Percentiles rank a stretch among this genome's conserved stretches.
Conservation (phyloP, 2,797 vertebrate genomes). For the Harpagifer antarcticus region DNA sequence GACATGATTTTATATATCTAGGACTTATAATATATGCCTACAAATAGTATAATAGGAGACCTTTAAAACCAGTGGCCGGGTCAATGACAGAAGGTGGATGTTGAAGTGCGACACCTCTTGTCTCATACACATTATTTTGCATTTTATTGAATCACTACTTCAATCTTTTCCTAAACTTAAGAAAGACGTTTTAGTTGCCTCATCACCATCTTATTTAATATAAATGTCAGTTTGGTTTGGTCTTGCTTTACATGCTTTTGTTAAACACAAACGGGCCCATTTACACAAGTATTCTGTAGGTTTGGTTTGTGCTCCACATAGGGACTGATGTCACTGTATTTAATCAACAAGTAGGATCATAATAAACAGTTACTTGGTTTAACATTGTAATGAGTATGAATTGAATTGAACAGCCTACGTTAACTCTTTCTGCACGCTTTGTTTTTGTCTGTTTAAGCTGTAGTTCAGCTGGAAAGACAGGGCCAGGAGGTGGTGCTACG, state of each 20-base stretch:
- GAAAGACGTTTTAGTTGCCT: neutral
- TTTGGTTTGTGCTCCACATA: neutral
- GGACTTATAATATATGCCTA: too few relatives aligned
- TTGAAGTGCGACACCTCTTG: neutral
- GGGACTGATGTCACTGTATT: neutral
- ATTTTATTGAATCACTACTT: neutral
- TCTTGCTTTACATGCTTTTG: neutral
- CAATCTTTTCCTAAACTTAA: neutral
- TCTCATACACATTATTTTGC: neutral
- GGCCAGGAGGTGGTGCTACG: constrained; percentile 82
- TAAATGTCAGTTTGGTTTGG: neutral
- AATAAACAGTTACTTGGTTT: neutral
- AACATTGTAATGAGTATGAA: neutral
- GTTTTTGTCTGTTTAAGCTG: constrained; percentile 83
- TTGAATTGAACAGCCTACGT: too few relatives aligned
- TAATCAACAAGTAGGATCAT: neutral
- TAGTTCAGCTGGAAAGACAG: constrained; percentile 91
- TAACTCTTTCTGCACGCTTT: neutral
- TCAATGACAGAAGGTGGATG: neutral
- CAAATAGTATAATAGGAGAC: too few relatives aligned
- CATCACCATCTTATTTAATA: neutral
- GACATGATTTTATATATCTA: too few relatives aligned
- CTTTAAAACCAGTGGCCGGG: neutral
- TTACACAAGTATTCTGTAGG: neutral
- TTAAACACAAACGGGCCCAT: neutral